Evolutionary conservation across 2,113 vertebrate genomes (phyloP).

Genomic region (Mormyrus iriodes): DNA sequence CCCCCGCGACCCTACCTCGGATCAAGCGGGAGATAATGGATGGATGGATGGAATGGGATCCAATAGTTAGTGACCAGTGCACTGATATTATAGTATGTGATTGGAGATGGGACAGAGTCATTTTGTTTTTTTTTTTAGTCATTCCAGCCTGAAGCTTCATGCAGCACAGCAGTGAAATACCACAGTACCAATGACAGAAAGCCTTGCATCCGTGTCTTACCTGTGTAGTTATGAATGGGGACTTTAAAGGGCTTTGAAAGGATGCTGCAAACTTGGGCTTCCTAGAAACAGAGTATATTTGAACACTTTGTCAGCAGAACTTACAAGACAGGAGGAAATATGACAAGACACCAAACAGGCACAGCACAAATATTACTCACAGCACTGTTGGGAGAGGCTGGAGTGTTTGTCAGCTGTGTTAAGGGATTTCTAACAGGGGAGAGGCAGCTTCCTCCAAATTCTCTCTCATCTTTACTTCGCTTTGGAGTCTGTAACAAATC

Average conservation of each 20-base stretch:
- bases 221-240: conserved; percentile 91
- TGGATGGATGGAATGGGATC: neutral
- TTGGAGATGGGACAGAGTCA: neutral
- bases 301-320: neutral
- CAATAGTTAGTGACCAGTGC: neutral
- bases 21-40: too few relatives aligned
- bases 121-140: too few relatives aligned
- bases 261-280: conserved; percentile 89
- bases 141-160: neutral
- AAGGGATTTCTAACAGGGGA: conserved; percentile 79
- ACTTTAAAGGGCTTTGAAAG: conserved; percentile 93
- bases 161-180: neutral
- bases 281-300: conserved; percentile 55
- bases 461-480: conserved; percentile 52
- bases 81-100: neutral
- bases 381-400: conserved; percentile 68
- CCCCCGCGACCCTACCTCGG: too few relatives aligned
- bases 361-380: conserved; percentile 55
- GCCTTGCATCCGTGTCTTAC: conserved; percentile 53
- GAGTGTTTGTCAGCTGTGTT: conserved; percentile 61
- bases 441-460: conserved; percentile 53
- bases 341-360: neutral
- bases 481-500: conserved; percentile 63
- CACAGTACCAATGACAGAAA: neutral
- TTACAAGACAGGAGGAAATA: neutral